These are phyloP conservation scores for Lucilia cuprina DNA, from an alignment of 1,140 invertebrate species.

Conservation along the genomic window DNA sequence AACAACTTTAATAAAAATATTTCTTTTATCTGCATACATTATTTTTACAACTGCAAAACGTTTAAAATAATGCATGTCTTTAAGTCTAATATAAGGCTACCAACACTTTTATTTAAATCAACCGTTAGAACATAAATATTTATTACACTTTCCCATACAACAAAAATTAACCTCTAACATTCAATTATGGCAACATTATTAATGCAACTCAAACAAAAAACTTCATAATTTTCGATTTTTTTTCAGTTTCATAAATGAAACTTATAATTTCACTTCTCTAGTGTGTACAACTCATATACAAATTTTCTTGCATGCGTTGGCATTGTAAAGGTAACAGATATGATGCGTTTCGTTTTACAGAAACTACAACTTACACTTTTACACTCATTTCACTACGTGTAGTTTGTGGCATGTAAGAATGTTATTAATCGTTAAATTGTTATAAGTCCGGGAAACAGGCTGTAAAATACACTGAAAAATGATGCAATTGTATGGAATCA, in stretches of 20 bases:
- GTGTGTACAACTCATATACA: neutral
- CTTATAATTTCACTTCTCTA: conserved; percentile 10
- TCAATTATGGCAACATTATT: conserved; percentile 24
- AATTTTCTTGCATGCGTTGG: neutral
- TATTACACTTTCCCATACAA: conserved; percentile 30
- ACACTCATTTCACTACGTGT: neutral
- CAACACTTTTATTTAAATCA: too few species aligned
- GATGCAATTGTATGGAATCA: neutral
- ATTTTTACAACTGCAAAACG: too few species aligned
- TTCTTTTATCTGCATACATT: too few species aligned
- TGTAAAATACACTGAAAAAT: conserved; percentile 18
- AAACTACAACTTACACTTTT: conserved; percentile 32
- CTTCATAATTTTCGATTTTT: neutral
- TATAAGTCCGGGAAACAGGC: conserved; percentile 23
- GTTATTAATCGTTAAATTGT: conserved; percentile 30
- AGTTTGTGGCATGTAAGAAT: conserved; percentile 9
- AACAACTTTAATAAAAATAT: too few species aligned
- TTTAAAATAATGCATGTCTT: too few species aligned
- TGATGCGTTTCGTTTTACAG: neutral
- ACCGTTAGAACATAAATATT: conserved; percentile 19
- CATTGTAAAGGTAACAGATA: neutral
- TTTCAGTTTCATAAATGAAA: conserved; percentile 4
- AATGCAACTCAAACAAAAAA: neutral
- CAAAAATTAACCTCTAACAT: conserved; percentile 27
- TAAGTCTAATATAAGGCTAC: too few species aligned